These are phyloP conservation scores for Drosophila planitibia DNA, from an alignment of 2,888 invertebrate species.

Conservation along the genomic window DNA sequence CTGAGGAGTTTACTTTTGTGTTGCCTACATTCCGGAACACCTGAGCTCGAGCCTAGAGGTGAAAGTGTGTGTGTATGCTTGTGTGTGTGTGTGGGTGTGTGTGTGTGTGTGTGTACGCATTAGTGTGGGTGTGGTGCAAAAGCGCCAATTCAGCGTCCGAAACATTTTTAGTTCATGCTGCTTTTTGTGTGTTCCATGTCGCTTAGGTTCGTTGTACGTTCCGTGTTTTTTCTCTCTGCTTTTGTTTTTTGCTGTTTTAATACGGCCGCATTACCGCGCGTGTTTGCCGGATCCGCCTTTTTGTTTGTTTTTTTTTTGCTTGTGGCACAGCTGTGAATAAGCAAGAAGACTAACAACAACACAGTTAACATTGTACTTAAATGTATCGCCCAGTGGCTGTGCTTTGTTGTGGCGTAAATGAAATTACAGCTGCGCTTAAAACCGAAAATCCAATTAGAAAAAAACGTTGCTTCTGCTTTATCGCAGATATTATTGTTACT, in stretches of 20 bases:
- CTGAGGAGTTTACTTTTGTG: constrained; percentile 45
- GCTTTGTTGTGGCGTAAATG: constrained; percentile 68
- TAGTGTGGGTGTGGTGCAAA: constrained; percentile 34
- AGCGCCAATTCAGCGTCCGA: constrained; percentile 68
- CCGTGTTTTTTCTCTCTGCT: constrained; percentile 15
- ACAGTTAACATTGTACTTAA: constrained; percentile 75
- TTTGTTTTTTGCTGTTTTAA: constrained; percentile 33
- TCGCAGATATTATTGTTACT: constrained; percentile 50
- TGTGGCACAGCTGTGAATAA: constrained; percentile 50
- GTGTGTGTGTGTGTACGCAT: not conserved
- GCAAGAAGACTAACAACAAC: constrained; percentile 33
- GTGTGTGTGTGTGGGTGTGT: not conserved
- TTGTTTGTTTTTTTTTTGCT: constrained; percentile 58
- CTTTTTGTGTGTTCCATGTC: constrained; percentile 71
- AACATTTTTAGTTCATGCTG: constrained; percentile 59
- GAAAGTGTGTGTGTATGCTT: constrained; percentile 5
- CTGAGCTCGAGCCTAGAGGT: constrained; percentile 12
- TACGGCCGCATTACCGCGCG: constrained; percentile 59
- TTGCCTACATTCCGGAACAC: constrained; percentile 50
- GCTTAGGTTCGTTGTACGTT: constrained; percentile 30
- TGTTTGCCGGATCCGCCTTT: constrained; percentile 73
- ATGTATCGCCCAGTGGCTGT: constrained; percentile 52
- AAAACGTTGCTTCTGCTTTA: constrained; percentile 54
- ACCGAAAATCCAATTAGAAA: constrained; percentile 79
- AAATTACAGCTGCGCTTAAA: constrained; percentile 80